Base-by-base conservation (phyloP, 1,140 invertebrate genomes). In the Oscheius sp. region DNA sequence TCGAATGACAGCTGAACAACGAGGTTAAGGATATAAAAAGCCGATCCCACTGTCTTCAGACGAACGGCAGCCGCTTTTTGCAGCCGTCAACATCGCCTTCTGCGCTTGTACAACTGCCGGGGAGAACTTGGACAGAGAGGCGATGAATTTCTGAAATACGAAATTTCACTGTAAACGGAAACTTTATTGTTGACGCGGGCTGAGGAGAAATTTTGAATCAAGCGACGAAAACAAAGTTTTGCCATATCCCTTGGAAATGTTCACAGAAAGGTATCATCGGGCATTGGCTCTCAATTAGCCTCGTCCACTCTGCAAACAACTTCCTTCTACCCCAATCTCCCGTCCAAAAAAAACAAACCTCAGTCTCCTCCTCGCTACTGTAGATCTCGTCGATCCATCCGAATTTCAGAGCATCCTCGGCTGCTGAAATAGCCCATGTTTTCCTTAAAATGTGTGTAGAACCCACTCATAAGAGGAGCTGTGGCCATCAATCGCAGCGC, bases 391-490 rank as follows among this genome's bases (percentile, higher is more conserved):
- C 49, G 15, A 55, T 4, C 49, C 49, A 55, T 20, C 49, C 15
- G 49, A 7, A 20, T 4, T 15, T 4, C 23, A 20, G 15, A 15
- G 49, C 49, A 15, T 55, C 49, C 7, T 13, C 7, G 49, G 49
- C 49, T 23, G 49, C n/a, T n/a, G n/a, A n/a, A n/a, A n/a, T n/a
- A n/a, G n/a, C n/a, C n/a, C n/a, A n/a, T n/a, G n/a, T n/a, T n/a
- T n/a, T n/a, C n/a, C n/a, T n/a, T n/a, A n/a, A n/a, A n/a, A n/a
- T n/a, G n/a, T n/a, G n/a, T n/a, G n/a, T n/a, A n/a, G n/a, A n/a
- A n/a, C n/a, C n/a, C n/a, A n/a, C n/a, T 13, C 67, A 68, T 59
- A 4, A 68, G 49, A 29, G 52, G 52, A 2, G 67, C 67, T 29
- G 49, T 18, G 52, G 20, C 67, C 67, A 68, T 68, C 28, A 55